Evolutionary conservation across 2,797 vertebrate species (phyloP).

Genomic region (Thripadectes ignobilis): DNA sequence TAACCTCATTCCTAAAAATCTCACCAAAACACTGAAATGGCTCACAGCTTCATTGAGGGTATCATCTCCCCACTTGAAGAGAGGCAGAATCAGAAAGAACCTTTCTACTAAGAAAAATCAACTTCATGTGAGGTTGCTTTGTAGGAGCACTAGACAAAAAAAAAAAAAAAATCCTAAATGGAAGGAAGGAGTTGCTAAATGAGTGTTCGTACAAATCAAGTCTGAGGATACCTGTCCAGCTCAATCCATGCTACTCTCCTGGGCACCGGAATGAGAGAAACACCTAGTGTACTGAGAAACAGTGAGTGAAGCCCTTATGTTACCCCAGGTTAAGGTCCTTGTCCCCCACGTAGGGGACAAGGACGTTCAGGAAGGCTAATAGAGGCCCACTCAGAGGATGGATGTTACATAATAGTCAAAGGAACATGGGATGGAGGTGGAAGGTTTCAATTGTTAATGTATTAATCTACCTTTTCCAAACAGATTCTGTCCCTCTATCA

Average conservation of each 20-base stretch:
- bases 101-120: not conserved
- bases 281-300: not conserved
- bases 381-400: not conserved
- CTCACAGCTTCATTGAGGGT: not conserved
- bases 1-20: not conserved
- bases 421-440: not conserved
- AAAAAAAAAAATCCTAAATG: not conserved
- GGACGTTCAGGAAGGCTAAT: not conserved
- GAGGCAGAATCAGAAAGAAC: not conserved
- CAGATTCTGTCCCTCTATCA: not conserved
- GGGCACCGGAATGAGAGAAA: not conserved
- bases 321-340: not conserved
- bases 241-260: not conserved
- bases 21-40: not conserved
- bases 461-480: constrained; percentile 28
- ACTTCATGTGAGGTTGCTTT: not conserved
- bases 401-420: not conserved
- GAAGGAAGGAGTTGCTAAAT: not conserved
- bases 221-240: not conserved
- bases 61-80: not conserved
- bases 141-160: not conserved
- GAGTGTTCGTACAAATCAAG: not conserved
- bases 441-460: not conserved
- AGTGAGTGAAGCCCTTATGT: not conserved
- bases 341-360: rapidly evolving